Conservation (phyloP, 2,113 vertebrate genomes). For the Smithornis capensis region DNA sequence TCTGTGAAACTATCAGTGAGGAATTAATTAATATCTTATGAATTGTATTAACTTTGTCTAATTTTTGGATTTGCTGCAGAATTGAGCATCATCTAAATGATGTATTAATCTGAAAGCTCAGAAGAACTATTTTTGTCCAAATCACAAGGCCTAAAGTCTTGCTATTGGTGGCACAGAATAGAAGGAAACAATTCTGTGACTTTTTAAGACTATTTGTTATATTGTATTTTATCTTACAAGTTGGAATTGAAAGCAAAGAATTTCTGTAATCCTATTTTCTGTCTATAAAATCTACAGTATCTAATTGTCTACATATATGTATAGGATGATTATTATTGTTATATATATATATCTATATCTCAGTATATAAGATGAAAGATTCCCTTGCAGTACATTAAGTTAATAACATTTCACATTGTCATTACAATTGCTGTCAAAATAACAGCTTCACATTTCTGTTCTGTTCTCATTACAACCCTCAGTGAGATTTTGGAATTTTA, state of each 20-base stretch:
- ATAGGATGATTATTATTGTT: neutral
- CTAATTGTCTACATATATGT: neutral
- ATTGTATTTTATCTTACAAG: neutral
- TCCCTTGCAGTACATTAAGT: slow-evolving; percentile 27
- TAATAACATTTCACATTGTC: slow-evolving; percentile 60
- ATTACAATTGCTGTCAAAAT: slow-evolving; percentile 69
- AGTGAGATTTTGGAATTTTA: slow-evolving; percentile 62
- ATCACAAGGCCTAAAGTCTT: neutral
- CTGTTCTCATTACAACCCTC: slow-evolving; percentile 59
- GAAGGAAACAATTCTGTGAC: neutral
- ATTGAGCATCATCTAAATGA: neutral
- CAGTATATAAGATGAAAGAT: neutral
- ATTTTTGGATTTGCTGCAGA: neutral
- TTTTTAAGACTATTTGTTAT: neutral
- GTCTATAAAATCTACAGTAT: neutral
- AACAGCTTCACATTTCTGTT: slow-evolving; percentile 58
- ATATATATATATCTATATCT: neutral
- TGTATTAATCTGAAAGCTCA: neutral
- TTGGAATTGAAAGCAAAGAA: neutral
- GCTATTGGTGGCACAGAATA: neutral
- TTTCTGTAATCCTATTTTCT: neutral
- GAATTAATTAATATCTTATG: neutral
- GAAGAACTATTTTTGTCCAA: neutral
- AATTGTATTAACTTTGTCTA: neutral
- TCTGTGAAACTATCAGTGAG: neutral